Conservation (phyloP, 2,888 invertebrate species). For the Cantharis lateralis region DNA sequence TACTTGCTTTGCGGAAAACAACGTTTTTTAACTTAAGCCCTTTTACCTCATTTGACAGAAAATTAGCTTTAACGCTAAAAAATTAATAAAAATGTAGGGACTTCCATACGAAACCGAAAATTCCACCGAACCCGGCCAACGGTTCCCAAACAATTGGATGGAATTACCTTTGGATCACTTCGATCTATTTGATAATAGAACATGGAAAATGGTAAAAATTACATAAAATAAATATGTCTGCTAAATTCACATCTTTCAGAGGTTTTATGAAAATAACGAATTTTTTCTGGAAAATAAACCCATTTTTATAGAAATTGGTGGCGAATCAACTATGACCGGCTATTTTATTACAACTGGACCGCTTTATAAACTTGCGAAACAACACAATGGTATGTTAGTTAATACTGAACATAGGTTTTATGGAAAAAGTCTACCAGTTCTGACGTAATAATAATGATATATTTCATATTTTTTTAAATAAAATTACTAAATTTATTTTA, state of each 20-base stretch:
- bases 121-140: background rate
- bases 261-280: conserved; percentile 60
- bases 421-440: conserved; percentile 71
- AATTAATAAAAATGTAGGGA: background rate
- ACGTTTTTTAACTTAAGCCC: no score
- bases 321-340: conserved; percentile 71
- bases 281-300: conserved; percentile 61
- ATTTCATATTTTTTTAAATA: background rate
- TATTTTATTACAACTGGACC: conserved; percentile 65
- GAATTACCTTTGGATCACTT: background rate
- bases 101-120: background rate
- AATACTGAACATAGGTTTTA: conserved; percentile 84
- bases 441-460: background rate
- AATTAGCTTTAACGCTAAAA: background rate
- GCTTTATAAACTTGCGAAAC: conserved; percentile 64
- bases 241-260: conserved; percentile 46
- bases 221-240: background rate
- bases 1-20: no score
- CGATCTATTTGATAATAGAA: background rate
- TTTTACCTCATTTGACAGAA: background rate
- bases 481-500: background rate
- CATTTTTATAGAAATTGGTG: conserved; percentile 71
- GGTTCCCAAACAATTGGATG: background rate
- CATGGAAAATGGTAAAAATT: background rate
- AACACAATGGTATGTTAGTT: conserved; percentile 66